Conservation (phyloP, 2,113 vertebrate genomes). For the Carassius auratus region DNA sequence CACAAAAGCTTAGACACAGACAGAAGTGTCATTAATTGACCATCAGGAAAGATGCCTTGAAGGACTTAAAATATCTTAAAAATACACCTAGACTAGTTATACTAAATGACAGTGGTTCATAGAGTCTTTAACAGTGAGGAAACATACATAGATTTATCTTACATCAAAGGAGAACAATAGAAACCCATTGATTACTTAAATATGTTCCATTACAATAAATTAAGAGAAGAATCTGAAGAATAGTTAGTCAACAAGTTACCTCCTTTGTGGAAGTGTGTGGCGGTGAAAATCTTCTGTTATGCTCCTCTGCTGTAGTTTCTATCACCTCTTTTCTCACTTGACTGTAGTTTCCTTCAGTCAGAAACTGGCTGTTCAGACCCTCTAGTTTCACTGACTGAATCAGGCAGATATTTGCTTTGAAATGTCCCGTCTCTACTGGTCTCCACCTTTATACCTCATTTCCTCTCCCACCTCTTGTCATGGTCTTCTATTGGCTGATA, state of each 20-base stretch:
- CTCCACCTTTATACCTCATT: background rate
- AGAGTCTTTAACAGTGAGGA: background rate
- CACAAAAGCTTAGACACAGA: background rate
- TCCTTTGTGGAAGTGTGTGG: background rate
- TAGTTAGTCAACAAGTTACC: background rate
- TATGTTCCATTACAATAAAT: no score
- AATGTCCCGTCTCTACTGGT: background rate
- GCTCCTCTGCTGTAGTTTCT: background rate
- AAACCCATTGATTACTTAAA: background rate
- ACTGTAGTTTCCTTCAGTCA: background rate
- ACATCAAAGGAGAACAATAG: background rate
- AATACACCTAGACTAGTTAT: background rate
- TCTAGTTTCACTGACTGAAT: background rate
- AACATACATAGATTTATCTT: background rate
- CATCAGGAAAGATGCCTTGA: background rate
- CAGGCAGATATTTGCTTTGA: background rate
- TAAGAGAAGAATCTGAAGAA: background rate
- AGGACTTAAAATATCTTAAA: background rate
- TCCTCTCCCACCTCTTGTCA: slow-evolving; percentile 1
- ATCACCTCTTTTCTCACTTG: background rate
- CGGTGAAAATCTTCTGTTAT: background rate
- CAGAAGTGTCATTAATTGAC: no score
- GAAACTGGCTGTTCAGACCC: background rate
- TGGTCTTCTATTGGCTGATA: no score
- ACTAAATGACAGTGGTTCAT: background rate